phyloP scores from a whole-genome alignment of 2,113 vertebrate species.

The Struthio camelus region DNA sequence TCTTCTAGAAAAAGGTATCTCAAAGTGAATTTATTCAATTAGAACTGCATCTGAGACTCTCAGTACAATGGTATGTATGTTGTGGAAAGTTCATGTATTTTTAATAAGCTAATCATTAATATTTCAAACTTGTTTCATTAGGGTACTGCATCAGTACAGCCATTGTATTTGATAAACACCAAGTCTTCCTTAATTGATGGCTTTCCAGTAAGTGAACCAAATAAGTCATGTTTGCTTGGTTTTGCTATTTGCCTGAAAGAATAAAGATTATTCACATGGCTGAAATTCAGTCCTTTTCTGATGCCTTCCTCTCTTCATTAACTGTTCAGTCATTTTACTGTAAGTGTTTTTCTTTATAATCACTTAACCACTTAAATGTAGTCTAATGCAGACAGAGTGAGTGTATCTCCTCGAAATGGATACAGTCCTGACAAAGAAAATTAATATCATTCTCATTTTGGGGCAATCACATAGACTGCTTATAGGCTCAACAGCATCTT shows the following conservation, averaged over 20 bases:
- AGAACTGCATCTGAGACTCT: not conserved
- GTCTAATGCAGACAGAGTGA: not conserved
- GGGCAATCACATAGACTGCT: not conserved
- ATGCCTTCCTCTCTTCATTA: not conserved
- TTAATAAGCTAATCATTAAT: constrained; percentile 22
- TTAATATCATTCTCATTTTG: not conserved
- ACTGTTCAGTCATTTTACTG: not conserved
- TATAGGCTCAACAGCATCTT: not conserved
- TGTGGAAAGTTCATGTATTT: not conserved
- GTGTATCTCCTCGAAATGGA: not conserved
- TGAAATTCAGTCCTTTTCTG: not conserved
- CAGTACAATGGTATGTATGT: not conserved
- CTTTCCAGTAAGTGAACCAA: not conserved
- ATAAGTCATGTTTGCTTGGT: not conserved
- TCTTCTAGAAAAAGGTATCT: not conserved
- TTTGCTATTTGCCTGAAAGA: not conserved
- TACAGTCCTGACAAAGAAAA: not conserved
- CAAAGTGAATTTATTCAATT: not conserved
- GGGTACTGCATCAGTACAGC: not conserved
- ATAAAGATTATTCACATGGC: not conserved
- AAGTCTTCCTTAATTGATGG: not conserved
- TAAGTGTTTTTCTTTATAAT: not conserved
- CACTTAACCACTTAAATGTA: not conserved
- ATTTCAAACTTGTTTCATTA: constrained; percentile 7
- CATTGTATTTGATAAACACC: not conserved